A percentile compares a stretch with the other conserved stretches of the same genome.
Evolutionary conservation across 2,797 vertebrate species (phyloP).

Genomic region (Antrozous pallidus): DNA sequence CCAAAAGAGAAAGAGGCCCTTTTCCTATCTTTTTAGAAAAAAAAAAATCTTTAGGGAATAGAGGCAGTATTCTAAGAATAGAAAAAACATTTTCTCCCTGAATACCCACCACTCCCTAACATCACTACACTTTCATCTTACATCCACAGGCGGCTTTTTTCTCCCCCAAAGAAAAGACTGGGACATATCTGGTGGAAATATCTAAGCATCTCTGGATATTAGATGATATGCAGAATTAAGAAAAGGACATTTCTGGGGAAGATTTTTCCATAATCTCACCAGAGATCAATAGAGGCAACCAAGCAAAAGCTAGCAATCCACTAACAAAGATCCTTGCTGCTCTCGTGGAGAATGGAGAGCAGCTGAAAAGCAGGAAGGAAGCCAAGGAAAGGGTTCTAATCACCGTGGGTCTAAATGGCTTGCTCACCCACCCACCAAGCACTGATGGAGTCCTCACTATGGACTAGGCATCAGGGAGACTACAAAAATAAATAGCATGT

Average conservation of each 20-base stretch:
- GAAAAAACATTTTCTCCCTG: slow-evolving; percentile 29
- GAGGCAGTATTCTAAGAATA: slow-evolving; percentile 49
- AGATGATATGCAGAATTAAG: background rate
- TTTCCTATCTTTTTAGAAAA: slow-evolving; percentile 43
- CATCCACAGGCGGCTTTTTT: background rate
- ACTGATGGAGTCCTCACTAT: background rate
- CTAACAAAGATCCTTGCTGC: background rate
- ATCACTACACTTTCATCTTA: background rate
- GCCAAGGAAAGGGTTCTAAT: background rate
- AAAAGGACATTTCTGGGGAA: slow-evolving; percentile 13
- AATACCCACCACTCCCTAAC: background rate
- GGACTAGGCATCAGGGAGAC: background rate
- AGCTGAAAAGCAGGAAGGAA: background rate
- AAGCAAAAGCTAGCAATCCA: background rate
- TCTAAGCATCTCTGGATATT: background rate
- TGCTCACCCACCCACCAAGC: background rate
- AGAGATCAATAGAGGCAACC: background rate
- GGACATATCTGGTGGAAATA: background rate
- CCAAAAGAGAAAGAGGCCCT: slow-evolving; percentile 20
- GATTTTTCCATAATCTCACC: background rate
- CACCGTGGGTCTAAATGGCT: background rate
- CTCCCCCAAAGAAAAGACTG: slow-evolving; percentile 17
- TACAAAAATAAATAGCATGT: background rate
- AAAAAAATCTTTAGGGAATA: slow-evolving; percentile 48
- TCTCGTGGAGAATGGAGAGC: background rate